Evolutionary conservation across 1,140 invertebrate species (phyloP).

Genomic region (Andrena cerasifolii): DNA sequence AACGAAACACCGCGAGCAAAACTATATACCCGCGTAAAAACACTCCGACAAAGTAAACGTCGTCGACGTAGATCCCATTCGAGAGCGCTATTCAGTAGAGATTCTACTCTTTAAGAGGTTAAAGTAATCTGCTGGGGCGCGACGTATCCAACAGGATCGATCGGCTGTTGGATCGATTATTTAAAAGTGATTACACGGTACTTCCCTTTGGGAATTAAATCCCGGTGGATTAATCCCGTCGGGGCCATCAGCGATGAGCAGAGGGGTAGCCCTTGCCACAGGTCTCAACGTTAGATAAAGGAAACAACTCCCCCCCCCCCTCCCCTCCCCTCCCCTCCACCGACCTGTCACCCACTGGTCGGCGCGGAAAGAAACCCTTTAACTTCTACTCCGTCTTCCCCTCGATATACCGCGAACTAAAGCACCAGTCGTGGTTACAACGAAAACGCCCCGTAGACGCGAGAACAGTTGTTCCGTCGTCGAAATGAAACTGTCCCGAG

Average conservation of each 20-base stretch:
- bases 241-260: neutral
- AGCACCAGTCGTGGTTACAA: conserved; percentile 29
- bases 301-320: neutral
- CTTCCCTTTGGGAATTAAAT: conserved; percentile 25
- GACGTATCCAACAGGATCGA: conserved; percentile 10
- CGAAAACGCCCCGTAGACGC: conserved; percentile 4
- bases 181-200: conserved; percentile 42
- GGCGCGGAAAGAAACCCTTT: conserved; percentile 17
- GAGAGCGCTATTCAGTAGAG: conserved; percentile 12
- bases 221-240: neutral
- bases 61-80: neutral
- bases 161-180: neutral
- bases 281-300: conserved; percentile 9
- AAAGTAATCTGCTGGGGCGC: conserved; percentile 32
- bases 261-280: neutral
- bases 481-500: conserved; percentile 6
- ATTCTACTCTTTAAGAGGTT: conserved; percentile 50
- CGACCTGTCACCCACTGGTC: conserved; percentile 1
- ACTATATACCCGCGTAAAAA: conserved; percentile 38
- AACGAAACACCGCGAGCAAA: conserved; percentile 32
- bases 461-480: too few relatives aligned
- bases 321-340: too few relatives aligned
- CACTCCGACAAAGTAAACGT: conserved; percentile 24
- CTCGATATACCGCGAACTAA: conserved; percentile 19
- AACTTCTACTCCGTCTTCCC: neutral